phyloP scores from a whole-genome alignment of 2,113 vertebrate species.

The Eira barbara region DNA sequence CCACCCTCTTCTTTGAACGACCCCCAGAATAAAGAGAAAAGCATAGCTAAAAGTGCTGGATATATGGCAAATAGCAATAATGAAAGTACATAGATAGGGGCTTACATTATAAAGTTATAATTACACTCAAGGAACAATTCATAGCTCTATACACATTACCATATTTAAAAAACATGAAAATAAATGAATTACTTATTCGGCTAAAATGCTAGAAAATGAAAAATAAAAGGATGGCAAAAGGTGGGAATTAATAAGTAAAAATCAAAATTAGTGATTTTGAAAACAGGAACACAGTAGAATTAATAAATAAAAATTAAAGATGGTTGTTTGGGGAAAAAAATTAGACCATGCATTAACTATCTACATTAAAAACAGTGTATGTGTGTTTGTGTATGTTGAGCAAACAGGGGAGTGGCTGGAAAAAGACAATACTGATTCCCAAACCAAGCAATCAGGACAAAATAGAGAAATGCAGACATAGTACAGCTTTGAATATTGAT shows the following conservation, averaged over 20 bases:
- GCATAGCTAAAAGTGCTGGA: not conserved
- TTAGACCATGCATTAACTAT: not conserved
- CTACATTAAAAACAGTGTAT: not conserved
- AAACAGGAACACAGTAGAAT: not conserved
- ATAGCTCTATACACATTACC: not conserved
- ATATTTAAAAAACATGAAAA: not conserved
- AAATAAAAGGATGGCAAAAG: not conserved
- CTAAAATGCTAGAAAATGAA: not conserved
- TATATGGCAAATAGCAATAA: not conserved
- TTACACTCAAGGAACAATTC: not conserved
- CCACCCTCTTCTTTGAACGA: not conserved
- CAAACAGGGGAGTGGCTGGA: not conserved
- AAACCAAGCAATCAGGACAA: not conserved
- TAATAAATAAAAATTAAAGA: conserved; percentile 20
- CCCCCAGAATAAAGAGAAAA: not conserved
- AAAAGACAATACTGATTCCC: not conserved
- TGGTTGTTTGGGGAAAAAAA: not conserved
- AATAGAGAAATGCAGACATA: not conserved
- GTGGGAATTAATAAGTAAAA: conserved; percentile 4
- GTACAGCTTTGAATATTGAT: not conserved
- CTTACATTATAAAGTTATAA: not conserved
- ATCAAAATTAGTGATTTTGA: conserved; percentile 41
- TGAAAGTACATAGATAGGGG: not conserved
- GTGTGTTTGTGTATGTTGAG: not conserved
- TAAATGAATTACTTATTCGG: conserved; percentile 8